phyloP scores from a whole-genome alignment of 2,113 vertebrate species.

The Strix uralensis region DNA sequence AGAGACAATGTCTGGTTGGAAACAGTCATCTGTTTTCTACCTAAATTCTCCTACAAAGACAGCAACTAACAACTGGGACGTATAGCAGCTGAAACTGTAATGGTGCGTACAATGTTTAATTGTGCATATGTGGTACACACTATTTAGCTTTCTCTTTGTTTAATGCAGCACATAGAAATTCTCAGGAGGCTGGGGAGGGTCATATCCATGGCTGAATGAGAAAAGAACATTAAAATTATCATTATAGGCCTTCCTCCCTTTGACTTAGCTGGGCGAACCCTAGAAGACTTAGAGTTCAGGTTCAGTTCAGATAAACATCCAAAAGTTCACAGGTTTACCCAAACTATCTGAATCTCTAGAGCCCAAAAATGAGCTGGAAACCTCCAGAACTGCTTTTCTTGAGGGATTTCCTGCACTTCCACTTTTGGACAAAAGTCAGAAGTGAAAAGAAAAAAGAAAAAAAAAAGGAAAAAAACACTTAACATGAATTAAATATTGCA shows the following conservation, averaged over 20 bases:
- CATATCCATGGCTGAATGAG: constrained; percentile 17
- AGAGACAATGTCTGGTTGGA: background rate
- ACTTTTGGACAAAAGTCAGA: constrained; percentile 28
- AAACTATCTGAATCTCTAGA: constrained; percentile 46
- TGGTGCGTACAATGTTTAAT: constrained; percentile 3
- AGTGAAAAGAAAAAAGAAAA: background rate
- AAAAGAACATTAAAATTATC: constrained; percentile 61
- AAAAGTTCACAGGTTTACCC: constrained; percentile 61
- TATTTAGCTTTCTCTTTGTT: constrained; percentile 37
- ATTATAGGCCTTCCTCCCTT: constrained; percentile 54
- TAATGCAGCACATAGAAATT: constrained; percentile 14
- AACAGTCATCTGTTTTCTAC: background rate
- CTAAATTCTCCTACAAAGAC: constrained; percentile 9
- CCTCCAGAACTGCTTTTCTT: constrained; percentile 37
- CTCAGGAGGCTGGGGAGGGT: constrained; percentile 2
- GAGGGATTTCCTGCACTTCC: constrained; percentile 17
- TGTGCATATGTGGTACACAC: background rate
- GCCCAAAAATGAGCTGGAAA: constrained; percentile 21
- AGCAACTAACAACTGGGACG: background rate
- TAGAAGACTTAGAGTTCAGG: constrained; percentile 63
- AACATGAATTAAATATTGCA: background rate
- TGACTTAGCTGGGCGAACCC: constrained; percentile 39
- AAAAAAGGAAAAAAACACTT: background rate
- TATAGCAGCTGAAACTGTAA: constrained; percentile 1
- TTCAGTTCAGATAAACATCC: constrained; percentile 70